Evolutionary conservation across 1,140 invertebrate genomes (phyloP).

Genomic region (Calliphora vicina): DNA sequence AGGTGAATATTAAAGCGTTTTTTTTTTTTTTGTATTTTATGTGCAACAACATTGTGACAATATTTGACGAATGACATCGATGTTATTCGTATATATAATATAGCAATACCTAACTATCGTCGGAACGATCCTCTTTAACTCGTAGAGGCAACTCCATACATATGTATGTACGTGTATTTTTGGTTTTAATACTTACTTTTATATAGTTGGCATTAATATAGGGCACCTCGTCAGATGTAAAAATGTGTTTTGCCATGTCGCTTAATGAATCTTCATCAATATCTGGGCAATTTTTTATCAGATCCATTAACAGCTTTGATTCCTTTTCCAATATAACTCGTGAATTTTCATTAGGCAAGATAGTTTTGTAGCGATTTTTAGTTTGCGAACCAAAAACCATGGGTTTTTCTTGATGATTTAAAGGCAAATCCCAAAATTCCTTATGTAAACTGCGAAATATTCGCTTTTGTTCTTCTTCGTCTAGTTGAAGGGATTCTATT

Average conservation of each 20-base stretch:
- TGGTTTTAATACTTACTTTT: constrained; percentile 68
- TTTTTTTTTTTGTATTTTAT: too few relatives aligned
- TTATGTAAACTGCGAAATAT: constrained; percentile 82
- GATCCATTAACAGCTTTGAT: constrained; percentile 10
- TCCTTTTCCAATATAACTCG: constrained; percentile 70
- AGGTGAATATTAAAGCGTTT: too few relatives aligned
- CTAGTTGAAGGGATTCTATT: constrained; percentile 39
- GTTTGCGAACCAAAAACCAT: constrained; percentile 86
- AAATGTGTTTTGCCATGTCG: constrained; percentile 38
- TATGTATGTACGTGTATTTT: background rate
- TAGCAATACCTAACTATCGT: too few relatives aligned
- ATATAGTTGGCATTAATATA: constrained; percentile 93
- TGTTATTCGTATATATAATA: too few relatives aligned
- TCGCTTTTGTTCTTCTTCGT: constrained; percentile 69
- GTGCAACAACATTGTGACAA: too few relatives aligned
- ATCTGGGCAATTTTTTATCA: constrained; percentile 1
- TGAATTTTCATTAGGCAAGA: constrained; percentile 85
- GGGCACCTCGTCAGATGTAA: constrained; percentile 65
- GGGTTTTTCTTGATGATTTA: constrained; percentile 88
- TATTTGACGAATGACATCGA: too few relatives aligned
- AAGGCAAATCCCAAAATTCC: constrained; percentile 93
- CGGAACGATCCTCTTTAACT: too few relatives aligned
- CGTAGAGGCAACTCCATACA: too few relatives aligned
- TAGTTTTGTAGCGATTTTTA: constrained; percentile 89
- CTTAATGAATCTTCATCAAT: constrained; percentile 16